A percentile compares a stretch with the other conserved stretches of the same genome.
phyloP scores from a whole-genome alignment of 2,888 invertebrate genomes.

The Lasioglossum calceatum region DNA sequence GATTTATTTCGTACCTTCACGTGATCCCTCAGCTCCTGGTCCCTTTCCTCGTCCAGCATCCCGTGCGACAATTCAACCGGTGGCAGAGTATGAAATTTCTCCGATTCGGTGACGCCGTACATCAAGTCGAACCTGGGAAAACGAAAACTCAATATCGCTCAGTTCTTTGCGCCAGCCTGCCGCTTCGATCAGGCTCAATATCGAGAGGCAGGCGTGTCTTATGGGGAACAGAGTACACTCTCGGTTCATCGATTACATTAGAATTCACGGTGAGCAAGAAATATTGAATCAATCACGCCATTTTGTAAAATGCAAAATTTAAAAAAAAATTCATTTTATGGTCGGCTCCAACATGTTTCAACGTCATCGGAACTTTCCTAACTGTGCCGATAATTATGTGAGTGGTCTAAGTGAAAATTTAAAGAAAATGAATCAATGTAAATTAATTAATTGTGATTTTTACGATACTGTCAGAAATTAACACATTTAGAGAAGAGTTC shows the following conservation, averaged over 20 bases:
- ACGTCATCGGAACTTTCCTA: too few relatives aligned
- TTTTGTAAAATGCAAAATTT: too few relatives aligned
- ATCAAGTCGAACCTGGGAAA: slow-evolving; percentile 91
- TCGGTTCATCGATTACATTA: neutral
- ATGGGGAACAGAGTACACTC: neutral
- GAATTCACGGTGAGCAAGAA: neutral
- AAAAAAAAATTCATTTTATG: too few relatives aligned
- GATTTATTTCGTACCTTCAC: slow-evolving; percentile 83
- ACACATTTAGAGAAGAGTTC: too few relatives aligned
- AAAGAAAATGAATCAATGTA: too few relatives aligned
- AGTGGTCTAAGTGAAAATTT: too few relatives aligned
- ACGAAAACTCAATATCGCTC: neutral
- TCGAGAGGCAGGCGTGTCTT: neutral
- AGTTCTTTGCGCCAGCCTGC: neutral
- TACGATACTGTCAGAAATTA: too few relatives aligned
- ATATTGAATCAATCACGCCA: neutral
- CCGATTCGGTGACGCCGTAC: slow-evolving; percentile 93
- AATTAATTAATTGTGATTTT: too few relatives aligned
- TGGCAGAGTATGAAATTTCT: slow-evolving; percentile 91
- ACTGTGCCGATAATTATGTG: too few relatives aligned
- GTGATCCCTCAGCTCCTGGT: slow-evolving; percentile 91
- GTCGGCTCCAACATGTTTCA: too few relatives aligned
- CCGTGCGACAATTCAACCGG: slow-evolving; percentile 90
- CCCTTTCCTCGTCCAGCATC: slow-evolving; percentile 90
- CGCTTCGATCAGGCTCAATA: neutral